Percentiles rank a stretch among this genome's conserved stretches.
These are phyloP conservation scores for Cuniculus paca DNA, from an alignment of 2,797 vertebrate species.

Conservation along the genomic window DNA sequence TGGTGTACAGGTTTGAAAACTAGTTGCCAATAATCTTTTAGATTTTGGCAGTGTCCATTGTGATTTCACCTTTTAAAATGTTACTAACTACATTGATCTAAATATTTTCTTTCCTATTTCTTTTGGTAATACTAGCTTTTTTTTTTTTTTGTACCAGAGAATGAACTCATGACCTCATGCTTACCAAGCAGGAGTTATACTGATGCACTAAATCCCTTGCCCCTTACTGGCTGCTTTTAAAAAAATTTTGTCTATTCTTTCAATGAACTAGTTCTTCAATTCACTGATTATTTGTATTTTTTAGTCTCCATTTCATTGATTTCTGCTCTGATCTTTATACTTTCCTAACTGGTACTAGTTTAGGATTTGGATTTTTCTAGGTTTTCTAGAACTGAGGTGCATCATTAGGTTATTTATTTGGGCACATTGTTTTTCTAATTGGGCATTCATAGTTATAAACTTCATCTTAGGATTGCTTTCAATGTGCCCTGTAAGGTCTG, in stretches of 20 bases:
- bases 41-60: background rate
- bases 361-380: background rate
- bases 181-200: too few species aligned
- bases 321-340: background rate
- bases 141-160: too few species aligned
- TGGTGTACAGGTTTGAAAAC: background rate
- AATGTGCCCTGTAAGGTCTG: background rate
- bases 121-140: background rate
- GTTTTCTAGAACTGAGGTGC: background rate
- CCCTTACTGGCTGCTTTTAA: too few species aligned
- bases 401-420: background rate
- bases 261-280: background rate
- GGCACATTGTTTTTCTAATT: background rate
- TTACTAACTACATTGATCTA: background rate
- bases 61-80: background rate
- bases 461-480: background rate
- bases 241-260: background rate
- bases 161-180: too few species aligned
- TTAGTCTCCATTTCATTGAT: background rate
- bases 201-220: too few species aligned
- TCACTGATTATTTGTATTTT: background rate
- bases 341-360: background rate
- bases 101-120: background rate
- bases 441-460: background rate
- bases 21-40: background rate